Evolutionary conservation across 1,140 invertebrate species (phyloP), one percentile per base, ranked within the genome.

Genomic region (Atopsyche davidsoni): DNA sequence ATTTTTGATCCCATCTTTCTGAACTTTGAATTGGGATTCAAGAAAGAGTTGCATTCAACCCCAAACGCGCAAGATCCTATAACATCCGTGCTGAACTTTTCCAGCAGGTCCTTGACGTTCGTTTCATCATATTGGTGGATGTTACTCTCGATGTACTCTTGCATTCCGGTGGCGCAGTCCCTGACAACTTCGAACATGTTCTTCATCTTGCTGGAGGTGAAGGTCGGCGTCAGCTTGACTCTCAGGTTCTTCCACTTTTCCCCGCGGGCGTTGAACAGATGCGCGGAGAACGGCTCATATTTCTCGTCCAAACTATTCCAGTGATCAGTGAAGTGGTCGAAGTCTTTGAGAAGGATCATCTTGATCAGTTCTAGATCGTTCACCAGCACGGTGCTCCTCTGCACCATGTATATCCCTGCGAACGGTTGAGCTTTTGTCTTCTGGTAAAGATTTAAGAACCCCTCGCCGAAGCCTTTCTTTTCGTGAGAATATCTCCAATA

Each of bases 61-160:
- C 81, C 81, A 59, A 82, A 81, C 2, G 77, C 79, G 19, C 79
- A 75, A 17, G 64, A 75, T 0, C 75, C 79, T 17, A 83, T 80
- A 0, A 80, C 72, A 62, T 83, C 81, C 34, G 79, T 81, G 0
- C 79, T 75, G 53, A 75, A 83, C 31, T 75, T 70, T 1, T 73
- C 73, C 39, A 78, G 73, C 1, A 80, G 52, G 11, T 82, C 74
- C 19, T 48, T 48, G 2, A 40, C 35, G 22, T 48, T 23, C 11
- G 16, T 6, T 9, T 10, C 13, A 9, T 46, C 11, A 44, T 44
- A 9, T 19, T 19, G 17, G 3, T 23, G 10, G 2, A 22, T 24
- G 3, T n/a, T 18, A 32, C 63, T 50, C 2, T 64, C 58, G 2
- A 73, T 46, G 31, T 65, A 43, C 2, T 52, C 43, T 14, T 65